Conservation (phyloP, 1,140 invertebrate species). For the Aphaenogaster floridana region DNA sequence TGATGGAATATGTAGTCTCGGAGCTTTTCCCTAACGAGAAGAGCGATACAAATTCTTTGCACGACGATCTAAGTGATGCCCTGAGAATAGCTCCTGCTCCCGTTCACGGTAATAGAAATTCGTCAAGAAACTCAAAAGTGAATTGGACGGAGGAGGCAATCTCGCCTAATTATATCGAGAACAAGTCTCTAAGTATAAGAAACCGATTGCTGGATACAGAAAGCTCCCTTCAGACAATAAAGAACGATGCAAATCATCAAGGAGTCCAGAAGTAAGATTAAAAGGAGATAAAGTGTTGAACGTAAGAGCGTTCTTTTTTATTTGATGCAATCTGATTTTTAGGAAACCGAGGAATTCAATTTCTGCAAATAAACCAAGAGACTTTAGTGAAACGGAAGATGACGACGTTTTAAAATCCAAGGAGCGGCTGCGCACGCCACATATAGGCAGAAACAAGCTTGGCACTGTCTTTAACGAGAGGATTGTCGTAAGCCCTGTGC, state of each 20-base stretch:
- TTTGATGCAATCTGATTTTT: constrained; percentile 36
- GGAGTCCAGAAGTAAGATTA: constrained; percentile 57
- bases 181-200: constrained; percentile 46
- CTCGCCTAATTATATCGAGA: constrained; percentile 61
- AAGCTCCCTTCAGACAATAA: constrained; percentile 35
- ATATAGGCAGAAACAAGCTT: constrained; percentile 78
- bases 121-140: constrained; percentile 62
- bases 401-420: constrained; percentile 29
- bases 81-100: constrained; percentile 79
- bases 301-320: background rate
- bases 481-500: constrained; percentile 85
- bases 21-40: constrained; percentile 76
- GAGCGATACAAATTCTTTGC: constrained; percentile 72
- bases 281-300: background rate
- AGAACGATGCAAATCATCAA: constrained; percentile 27
- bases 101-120: constrained; percentile 74
- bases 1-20: constrained; percentile 79
- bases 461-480: constrained; percentile 85
- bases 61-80: constrained; percentile 75
- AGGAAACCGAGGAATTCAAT: constrained; percentile 55
- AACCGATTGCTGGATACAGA: constrained; percentile 43
- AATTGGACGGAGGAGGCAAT: constrained; percentile 67
- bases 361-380: constrained; percentile 37
- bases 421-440: constrained; percentile 54
- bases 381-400: background rate